A percentile compares a stretch with the other conserved stretches of the same genome.
phyloP scores from a whole-genome alignment of 2,797 vertebrate species.

The Syndactyla subalaris region DNA sequence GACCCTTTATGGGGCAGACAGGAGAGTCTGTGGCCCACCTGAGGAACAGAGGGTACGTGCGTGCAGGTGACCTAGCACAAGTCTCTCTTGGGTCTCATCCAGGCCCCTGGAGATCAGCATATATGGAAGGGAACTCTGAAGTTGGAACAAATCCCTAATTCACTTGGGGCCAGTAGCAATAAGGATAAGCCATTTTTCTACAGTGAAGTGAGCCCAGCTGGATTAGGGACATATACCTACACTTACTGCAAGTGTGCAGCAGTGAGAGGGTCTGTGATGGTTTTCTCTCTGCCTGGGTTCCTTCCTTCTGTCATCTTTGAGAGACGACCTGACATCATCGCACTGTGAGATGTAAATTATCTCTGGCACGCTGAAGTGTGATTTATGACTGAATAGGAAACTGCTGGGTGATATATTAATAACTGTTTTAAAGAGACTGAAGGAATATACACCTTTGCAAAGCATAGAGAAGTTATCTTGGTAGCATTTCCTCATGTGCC shows the following conservation, averaged over 20 bases:
- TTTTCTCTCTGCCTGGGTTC: neutral
- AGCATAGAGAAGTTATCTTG: neutral
- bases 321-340: neutral
- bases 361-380: neutral
- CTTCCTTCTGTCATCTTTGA: neutral
- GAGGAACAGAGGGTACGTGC: neutral
- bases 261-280: neutral
- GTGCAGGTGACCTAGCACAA: neutral
- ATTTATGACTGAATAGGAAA: neutral
- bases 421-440: neutral
- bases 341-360: neutral
- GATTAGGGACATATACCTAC: neutral
- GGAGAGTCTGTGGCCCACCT: fast-evolving
- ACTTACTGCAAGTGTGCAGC: neutral
- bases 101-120: neutral
- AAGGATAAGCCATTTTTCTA: neutral
- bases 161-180: neutral
- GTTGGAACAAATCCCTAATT: neutral
- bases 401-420: neutral
- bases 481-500: neutral
- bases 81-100: neutral
- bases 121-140: neutral
- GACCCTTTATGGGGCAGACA: neutral
- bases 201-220: neutral
- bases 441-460: neutral